phyloP scores from a whole-genome alignment of 1,140 invertebrate genomes.

The Penaeus indicus region DNA sequence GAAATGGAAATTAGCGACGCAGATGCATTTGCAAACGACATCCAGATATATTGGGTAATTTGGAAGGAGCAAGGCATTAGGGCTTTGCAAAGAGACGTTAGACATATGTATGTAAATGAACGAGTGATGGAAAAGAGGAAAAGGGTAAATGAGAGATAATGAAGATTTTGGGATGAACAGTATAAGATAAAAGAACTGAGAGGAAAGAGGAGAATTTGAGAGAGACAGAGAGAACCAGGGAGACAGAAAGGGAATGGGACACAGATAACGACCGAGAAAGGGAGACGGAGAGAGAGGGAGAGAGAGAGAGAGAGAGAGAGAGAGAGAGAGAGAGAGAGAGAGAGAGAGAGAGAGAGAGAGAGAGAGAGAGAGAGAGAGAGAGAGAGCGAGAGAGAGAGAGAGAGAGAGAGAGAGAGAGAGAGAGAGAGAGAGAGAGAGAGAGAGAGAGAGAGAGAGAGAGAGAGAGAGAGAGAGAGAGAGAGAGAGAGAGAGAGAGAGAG shows the following conservation, averaged over 20 bases:
- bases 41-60: too few relatives aligned
- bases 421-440: not conserved
- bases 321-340: not conserved
- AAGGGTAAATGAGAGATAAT: not conserved
- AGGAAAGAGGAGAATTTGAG: not conserved
- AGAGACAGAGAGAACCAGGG: not conserved
- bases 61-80: not conserved
- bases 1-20: too few relatives aligned
- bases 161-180: not conserved
- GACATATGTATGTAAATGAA: not conserved
- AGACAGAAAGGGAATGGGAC: not conserved
- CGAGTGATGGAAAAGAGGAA: not conserved
- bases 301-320: not conserved
- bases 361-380: not conserved
- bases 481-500: not conserved
- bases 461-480: not conserved
- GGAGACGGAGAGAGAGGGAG: not conserved
- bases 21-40: too few relatives aligned
- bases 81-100: not conserved
- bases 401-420: not conserved
- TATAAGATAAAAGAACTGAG: not conserved
- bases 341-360: not conserved
- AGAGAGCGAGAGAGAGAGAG: not conserved
- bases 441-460: not conserved
- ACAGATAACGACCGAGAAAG: not conserved